Evolutionary conservation across 2,113 vertebrate species (phyloP).

Genomic region (Actenoides hombroni): DNA sequence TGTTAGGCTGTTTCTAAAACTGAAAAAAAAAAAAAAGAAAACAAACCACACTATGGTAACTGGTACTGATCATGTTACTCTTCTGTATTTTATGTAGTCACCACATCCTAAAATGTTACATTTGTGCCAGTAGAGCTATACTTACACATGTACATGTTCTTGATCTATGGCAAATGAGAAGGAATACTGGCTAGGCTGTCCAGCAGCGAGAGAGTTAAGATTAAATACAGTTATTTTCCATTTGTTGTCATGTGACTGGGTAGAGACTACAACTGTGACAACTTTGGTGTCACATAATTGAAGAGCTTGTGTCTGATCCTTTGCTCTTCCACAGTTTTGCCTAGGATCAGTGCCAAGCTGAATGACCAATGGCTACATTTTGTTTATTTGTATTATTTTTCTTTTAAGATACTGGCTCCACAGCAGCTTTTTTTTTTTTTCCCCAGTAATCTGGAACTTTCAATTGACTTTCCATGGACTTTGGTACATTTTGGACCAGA

Average conservation of each 20-base stretch:
- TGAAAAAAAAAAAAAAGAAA: not conserved
- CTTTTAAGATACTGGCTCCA: not conserved
- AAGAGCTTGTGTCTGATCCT: not conserved
- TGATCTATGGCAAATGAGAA: not conserved
- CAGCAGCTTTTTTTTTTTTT: not conserved
- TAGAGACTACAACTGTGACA: not conserved
- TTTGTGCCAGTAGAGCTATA: not conserved
- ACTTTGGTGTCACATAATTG: not conserved
- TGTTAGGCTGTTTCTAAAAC: not conserved
- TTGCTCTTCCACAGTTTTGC: not conserved
- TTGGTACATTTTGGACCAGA: slow-evolving; percentile 23
- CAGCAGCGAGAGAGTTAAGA: not conserved
- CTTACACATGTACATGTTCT: fast-evolving
- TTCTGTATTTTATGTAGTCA: not conserved
- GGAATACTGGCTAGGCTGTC: not conserved
- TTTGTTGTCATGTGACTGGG: no score
- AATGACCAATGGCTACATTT: not conserved
- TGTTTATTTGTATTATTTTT: not conserved
- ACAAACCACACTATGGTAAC: not conserved
- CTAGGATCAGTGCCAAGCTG: not conserved
- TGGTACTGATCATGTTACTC: not conserved
- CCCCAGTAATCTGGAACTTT: slow-evolving; percentile 2
- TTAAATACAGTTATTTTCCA: not conserved
- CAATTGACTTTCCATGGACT: slow-evolving; percentile 36
- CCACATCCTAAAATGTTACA: not conserved